phyloP scores from a whole-genome alignment of 2,888 invertebrate species.

The Callinectes sapidus region DNA sequence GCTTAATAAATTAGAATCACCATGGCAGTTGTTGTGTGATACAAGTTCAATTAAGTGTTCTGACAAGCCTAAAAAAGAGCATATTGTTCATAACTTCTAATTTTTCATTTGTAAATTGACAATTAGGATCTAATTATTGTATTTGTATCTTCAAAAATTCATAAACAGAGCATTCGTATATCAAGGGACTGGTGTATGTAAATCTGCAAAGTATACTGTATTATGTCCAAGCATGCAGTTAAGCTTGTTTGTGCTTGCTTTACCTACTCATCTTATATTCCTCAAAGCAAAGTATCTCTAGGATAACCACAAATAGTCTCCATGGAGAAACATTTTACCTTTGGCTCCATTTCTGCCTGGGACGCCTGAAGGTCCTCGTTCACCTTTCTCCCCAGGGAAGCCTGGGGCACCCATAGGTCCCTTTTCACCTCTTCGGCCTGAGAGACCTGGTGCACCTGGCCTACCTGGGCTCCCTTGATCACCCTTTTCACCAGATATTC shows the following conservation, averaged over 20 bases:
- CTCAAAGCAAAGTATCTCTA: neutral
- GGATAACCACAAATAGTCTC: neutral
- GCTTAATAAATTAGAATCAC: too few relatives aligned
- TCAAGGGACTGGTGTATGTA: too few relatives aligned
- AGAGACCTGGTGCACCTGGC: slow-evolving; percentile 73
- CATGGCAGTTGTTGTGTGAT: too few relatives aligned
- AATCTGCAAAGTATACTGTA: too few relatives aligned
- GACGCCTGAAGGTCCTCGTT: slow-evolving; percentile 80
- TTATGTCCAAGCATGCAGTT: neutral
- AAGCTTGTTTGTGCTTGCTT: neutral
- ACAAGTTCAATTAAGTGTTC: too few relatives aligned
- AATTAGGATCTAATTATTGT: too few relatives aligned
- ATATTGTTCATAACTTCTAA: too few relatives aligned
- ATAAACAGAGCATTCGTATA: too few relatives aligned
- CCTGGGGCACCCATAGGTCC: slow-evolving; percentile 87
- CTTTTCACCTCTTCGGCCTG: slow-evolving; percentile 81
- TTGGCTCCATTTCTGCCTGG: slow-evolving; percentile 78
- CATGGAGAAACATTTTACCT: slow-evolving; percentile 78
- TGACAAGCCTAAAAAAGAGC: too few relatives aligned
- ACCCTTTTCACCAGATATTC: slow-evolving; percentile 82
- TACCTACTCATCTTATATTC: neutral
- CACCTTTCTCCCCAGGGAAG: slow-evolving; percentile 86
- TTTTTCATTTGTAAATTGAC: too few relatives aligned
- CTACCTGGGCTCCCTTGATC: slow-evolving; percentile 83
- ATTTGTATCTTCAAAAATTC: too few relatives aligned